Conservation (phyloP, 2,888 invertebrate species). For the Serripes groenlandicus region DNA sequence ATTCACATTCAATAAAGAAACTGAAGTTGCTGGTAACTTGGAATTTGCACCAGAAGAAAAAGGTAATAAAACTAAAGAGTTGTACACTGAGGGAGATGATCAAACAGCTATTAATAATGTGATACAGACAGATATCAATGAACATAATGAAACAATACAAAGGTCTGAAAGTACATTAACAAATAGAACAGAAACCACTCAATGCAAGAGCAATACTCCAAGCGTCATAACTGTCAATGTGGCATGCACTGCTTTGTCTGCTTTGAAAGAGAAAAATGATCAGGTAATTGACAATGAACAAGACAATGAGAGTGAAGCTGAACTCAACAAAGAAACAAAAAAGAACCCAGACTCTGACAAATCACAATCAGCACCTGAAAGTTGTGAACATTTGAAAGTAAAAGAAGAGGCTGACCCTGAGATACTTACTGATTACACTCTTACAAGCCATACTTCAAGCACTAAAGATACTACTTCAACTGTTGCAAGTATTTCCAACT, state of each 20-base stretch:
- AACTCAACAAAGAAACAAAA: too few relatives aligned
- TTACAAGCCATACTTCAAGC: too few relatives aligned
- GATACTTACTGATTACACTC: too few relatives aligned
- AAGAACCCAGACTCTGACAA: background rate
- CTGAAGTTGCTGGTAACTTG: background rate
- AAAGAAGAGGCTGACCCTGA: too few relatives aligned
- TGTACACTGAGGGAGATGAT: background rate
- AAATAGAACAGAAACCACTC: too few relatives aligned
- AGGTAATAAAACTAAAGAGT: background rate
- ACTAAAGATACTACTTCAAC: too few relatives aligned
- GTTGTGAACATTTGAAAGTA: background rate
- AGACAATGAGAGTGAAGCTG: background rate
- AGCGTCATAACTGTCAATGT: background rate
- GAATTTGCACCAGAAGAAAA: background rate
- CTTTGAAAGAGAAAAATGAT: background rate
- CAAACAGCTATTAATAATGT: background rate
- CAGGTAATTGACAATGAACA: background rate
- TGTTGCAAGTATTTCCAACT: too few relatives aligned
- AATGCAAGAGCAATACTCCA: too few relatives aligned
- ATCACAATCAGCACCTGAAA: background rate
- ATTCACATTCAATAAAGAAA: conserved; percentile 5
- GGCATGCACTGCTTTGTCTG: background rate
- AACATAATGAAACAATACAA: too few relatives aligned
- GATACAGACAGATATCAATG: background rate
- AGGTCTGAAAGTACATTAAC: too few relatives aligned